A percentile compares a stretch with the other conserved stretches of the same genome.
These are phyloP conservation scores for Cheilosia grossa DNA, from an alignment of 2,888 invertebrate genomes.

Conservation along the genomic window DNA sequence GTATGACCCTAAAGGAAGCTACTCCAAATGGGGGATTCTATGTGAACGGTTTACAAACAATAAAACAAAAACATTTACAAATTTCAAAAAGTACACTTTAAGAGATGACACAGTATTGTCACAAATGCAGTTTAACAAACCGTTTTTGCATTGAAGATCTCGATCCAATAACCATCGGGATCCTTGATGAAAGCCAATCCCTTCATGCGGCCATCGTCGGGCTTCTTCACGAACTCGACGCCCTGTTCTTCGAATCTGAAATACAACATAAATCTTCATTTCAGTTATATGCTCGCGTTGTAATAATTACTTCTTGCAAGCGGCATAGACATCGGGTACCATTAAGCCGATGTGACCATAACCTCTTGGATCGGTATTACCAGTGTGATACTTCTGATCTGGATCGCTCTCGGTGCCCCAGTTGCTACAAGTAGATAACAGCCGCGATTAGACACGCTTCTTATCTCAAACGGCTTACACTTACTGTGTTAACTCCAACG, in stretches of 20 bases:
- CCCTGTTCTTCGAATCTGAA: conserved; percentile 90
- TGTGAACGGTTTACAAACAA: conserved; percentile 1
- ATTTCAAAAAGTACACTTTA: conserved; percentile 10
- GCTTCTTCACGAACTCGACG: conserved; percentile 95
- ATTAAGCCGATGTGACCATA: conserved; percentile 96
- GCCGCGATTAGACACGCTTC: background rate
- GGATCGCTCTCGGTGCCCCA: conserved; percentile 96
- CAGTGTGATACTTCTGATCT: conserved; percentile 92
- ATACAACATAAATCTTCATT: background rate
- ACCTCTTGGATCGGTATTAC: conserved; percentile 94
- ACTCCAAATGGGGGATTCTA: too few relatives aligned
- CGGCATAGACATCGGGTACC: conserved; percentile 94
- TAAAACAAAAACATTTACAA: conserved; percentile 20
- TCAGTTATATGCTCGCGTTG: too few relatives aligned
- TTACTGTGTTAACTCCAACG: conserved; percentile 96
- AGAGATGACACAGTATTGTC: background rate
- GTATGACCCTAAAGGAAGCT: background rate
- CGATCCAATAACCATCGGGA: conserved; percentile 98
- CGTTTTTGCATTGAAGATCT: conserved; percentile 88
- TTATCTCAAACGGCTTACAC: conserved; percentile 78
- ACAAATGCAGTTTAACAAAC: conserved; percentile 72
- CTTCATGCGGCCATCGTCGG: conserved; percentile 96
- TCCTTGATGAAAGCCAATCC: conserved; percentile 97
- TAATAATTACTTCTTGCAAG: conserved; percentile 86
- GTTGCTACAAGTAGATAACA: conserved; percentile 87